Evolutionary conservation across 2,797 vertebrate genomes (phyloP).

Genomic region (Notoglanidium macrostoma): DNA sequence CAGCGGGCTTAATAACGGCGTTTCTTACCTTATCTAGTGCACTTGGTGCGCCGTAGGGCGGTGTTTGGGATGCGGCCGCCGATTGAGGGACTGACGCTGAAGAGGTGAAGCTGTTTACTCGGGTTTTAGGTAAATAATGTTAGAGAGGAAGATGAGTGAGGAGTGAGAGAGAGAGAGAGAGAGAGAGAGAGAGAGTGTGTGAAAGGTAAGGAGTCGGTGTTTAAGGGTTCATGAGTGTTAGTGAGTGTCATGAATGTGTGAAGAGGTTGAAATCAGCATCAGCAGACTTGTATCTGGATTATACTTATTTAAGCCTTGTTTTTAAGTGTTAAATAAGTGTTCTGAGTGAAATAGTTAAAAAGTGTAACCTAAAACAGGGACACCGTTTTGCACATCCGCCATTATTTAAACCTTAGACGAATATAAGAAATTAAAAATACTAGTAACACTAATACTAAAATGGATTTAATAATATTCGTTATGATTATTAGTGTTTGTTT

Average conservation of each 20-base stretch:
- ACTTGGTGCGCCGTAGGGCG: fast-evolving
- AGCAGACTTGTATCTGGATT: too few species aligned
- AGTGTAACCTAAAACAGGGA: neutral
- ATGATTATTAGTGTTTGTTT: neutral
- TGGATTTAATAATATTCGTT: neutral
- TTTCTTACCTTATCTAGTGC: neutral
- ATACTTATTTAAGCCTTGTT: too few species aligned
- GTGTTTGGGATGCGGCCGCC: neutral
- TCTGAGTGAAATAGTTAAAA: neutral
- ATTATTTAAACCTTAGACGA: neutral
- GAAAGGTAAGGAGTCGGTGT: neutral
- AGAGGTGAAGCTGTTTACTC: neutral
- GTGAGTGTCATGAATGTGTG: neutral
- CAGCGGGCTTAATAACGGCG: neutral
- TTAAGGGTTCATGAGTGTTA: neutral
- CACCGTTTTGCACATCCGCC: neutral
- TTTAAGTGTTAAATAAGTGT: too few species aligned
- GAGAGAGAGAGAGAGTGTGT: neutral
- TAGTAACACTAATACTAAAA: neutral
- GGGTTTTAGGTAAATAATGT: neutral
- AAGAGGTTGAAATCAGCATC: neutral
- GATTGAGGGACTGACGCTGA: neutral
- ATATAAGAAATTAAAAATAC: neutral
- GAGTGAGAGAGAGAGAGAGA: neutral
- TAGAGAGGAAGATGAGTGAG: neutral